Base-by-base conservation (phyloP, 2,113 vertebrate genomes). In the Passer domesticus region DNA sequence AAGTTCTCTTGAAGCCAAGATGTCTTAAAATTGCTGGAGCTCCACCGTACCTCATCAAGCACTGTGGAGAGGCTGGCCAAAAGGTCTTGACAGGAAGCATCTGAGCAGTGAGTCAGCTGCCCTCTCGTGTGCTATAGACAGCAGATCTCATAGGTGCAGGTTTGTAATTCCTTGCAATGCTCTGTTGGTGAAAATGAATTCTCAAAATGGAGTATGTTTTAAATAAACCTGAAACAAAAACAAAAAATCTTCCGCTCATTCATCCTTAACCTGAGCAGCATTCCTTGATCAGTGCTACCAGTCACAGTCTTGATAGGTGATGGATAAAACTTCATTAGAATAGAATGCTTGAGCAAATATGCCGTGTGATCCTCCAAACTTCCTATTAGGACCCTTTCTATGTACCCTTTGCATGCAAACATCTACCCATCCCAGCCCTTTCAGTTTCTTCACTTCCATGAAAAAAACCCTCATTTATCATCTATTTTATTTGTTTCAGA, bases 181-280 rank as follows among this genome's bases (percentile, higher is more conserved):
- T 43, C 31, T 49, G 11, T 56, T 70, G n/a, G 33, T 77, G 49
- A 60, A 95, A 83, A 77, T 44, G 6, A 56, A 39, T 73, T 83
- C 30, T 80, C 21, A 50, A 39, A 83, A 60, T 39, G 7, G 16
- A 59, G 4, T 24, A 14, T 18, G 13, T 58, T 94, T 91, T 33
- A 24, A 77, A 49, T 64, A 53, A 87, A 49, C 9, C 7, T 49
- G 78, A 59, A 94, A 49, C 27, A 64, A 73, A 31, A 35, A 58
- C 25, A 28, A 30, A 72, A 24, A 15, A 49, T 31, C 6, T 53
- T 73, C 20, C 2, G 0, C 0, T 0, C 35, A 2, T 47, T 81
- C 20, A 35, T 88, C 33, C 21, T 87, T 60, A 92, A 60, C 44
- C 43, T 76, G 9, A 90, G 25, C 46, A 91, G 16, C 14, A 7